Evolutionary conservation across 2,113 vertebrate genomes (phyloP).

Genomic region (Bettongia penicillata): DNA sequence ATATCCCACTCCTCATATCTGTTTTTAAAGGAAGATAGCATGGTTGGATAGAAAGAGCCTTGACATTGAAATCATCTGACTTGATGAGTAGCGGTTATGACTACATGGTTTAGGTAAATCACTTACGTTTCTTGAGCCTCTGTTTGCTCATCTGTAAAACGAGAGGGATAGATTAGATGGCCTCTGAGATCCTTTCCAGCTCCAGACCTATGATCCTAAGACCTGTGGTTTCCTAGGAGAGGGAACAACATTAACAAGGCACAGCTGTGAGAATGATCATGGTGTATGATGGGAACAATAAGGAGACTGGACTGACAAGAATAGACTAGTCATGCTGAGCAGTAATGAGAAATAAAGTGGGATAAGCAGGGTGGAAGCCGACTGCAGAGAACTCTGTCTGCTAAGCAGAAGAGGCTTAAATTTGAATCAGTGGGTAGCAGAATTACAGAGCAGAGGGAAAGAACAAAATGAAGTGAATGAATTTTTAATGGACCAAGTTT

Average conservation of each 20-base stretch:
- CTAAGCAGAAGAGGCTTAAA: neutral
- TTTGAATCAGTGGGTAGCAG: neutral
- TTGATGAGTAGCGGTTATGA: neutral
- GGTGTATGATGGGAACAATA: neutral
- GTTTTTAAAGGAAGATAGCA: neutral
- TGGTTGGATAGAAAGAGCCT: neutral
- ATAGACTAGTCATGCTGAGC: neutral
- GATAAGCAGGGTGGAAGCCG: neutral
- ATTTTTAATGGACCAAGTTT: neutral
- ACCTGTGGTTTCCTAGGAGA: neutral
- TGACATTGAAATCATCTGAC: neutral
- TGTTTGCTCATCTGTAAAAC: neutral
- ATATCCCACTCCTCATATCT: neutral
- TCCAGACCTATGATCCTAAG: neutral
- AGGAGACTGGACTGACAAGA: neutral
- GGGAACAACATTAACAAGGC: neutral
- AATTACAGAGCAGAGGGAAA: neutral
- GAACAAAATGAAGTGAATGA: neutral
- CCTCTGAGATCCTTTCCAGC: neutral
- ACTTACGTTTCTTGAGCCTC: neutral
- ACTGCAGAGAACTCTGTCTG: neutral
- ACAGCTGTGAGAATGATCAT: neutral
- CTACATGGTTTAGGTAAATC: neutral
- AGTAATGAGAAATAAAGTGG: neutral
- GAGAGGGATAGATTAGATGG: neutral